These are phyloP conservation scores for Himantopus leucocephalus DNA, from an alignment of 2,113 vertebrate species.

Conservation along the genomic window DNA sequence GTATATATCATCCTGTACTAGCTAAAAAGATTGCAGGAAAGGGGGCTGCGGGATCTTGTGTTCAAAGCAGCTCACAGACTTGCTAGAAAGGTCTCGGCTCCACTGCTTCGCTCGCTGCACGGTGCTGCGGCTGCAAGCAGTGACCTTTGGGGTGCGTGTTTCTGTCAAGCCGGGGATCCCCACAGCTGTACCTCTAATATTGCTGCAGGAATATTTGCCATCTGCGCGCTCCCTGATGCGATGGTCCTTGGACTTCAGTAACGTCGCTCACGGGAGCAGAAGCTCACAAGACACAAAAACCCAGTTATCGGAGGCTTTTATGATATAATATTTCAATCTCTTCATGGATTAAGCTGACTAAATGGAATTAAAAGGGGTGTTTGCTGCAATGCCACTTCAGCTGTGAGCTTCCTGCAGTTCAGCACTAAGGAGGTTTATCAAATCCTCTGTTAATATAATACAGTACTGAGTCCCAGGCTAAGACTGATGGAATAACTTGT, in stretches of 20 bases:
- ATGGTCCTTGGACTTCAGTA: background rate
- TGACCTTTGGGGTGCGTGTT: accelerated
- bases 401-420: background rate
- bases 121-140: background rate
- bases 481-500: background rate
- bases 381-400: background rate
- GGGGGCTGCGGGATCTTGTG: background rate
- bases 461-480: background rate
- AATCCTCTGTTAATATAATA: background rate
- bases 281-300: background rate
- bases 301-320: background rate
- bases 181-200: background rate
- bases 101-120: accelerated
- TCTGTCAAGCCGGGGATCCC: background rate
- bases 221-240: accelerated
- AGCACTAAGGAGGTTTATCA: background rate
- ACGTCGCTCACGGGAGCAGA: accelerated
- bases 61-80: background rate
- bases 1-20: background rate
- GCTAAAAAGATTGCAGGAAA: background rate
- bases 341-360: background rate
- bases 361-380: background rate
- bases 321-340: background rate
- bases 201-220: background rate
- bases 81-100: background rate